These are phyloP conservation scores for Mergus octosetaceus DNA, from an alignment of 2,797 vertebrate genomes.

Conservation along the genomic window DNA sequence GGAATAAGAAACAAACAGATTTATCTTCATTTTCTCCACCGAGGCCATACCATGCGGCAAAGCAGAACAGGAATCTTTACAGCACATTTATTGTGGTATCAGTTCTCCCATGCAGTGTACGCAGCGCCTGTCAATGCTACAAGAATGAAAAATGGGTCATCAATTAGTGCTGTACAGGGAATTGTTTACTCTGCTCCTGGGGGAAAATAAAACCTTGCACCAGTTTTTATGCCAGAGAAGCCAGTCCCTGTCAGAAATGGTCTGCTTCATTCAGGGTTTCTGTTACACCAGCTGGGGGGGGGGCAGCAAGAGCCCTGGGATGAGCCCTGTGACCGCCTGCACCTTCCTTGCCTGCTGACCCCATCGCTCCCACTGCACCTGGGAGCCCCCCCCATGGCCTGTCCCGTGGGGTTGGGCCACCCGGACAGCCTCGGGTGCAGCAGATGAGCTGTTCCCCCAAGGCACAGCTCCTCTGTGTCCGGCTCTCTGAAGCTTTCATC, in stretches of 20 bases:
- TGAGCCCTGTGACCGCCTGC: background rate
- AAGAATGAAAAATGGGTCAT: slow-evolving; percentile 23
- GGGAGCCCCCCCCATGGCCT: too few relatives aligned
- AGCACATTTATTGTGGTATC: background rate
- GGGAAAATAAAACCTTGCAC: background rate
- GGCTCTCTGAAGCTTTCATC: too few relatives aligned
- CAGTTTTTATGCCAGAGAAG: background rate
- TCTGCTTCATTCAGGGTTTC: background rate
- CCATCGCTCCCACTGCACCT: too few relatives aligned
- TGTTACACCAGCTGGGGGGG: background rate
- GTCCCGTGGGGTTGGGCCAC: too few relatives aligned
- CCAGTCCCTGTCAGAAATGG: background rate
- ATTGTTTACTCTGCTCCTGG: background rate
- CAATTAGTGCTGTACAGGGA: background rate
- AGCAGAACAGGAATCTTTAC: background rate
- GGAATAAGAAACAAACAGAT: background rate
- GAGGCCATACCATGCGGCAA: background rate
- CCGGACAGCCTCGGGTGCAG: too few relatives aligned
- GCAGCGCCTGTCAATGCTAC: background rate
- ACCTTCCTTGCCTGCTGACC: background rate
- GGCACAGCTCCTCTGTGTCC: too few relatives aligned
- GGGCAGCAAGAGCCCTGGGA: background rate
- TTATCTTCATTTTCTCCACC: slow-evolving; percentile 54
- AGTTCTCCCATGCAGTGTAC: background rate
- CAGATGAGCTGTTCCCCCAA: too few relatives aligned